phyloP scores from a whole-genome alignment of 2,797 vertebrate species.

The Trichosurus vulpecula region DNA sequence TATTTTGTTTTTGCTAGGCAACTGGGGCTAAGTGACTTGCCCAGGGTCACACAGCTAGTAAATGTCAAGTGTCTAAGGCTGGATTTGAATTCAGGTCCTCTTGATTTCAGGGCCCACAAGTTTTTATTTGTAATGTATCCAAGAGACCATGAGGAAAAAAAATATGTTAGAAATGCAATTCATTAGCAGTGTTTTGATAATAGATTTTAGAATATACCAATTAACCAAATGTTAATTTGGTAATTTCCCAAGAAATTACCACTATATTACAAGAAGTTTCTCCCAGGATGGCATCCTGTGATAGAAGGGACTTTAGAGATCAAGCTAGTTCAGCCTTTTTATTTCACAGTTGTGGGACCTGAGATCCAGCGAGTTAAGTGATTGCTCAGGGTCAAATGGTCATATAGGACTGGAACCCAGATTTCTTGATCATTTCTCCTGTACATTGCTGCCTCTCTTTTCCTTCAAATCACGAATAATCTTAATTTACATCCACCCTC shows the following conservation, averaged over 20 bases:
- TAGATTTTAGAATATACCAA: background rate
- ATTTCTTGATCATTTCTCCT: background rate
- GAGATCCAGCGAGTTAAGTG: background rate
- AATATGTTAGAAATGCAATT: conserved; percentile 8
- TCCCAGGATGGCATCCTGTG: background rate
- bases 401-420: background rate
- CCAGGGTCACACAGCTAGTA: too few relatives aligned
- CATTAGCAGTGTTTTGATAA: conserved; percentile 8
- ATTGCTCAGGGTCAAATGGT: background rate
- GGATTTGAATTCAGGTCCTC: too few relatives aligned
- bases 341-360: conserved; percentile 26
- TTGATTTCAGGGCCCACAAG: background rate
- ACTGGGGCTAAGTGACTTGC: too few relatives aligned
- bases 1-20: background rate
- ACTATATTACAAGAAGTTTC: background rate
- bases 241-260: background rate
- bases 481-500: background rate
- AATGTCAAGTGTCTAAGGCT: too few relatives aligned
- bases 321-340: background rate
- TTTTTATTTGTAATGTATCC: background rate
- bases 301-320: background rate
- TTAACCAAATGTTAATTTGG: conserved; percentile 5
- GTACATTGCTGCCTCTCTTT: background rate
- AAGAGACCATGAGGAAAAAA: background rate
- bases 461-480: background rate